A percentile compares a stretch with the other conserved stretches of the same genome.
phyloP scores from a whole-genome alignment of 2,113 vertebrate species.

The Alouatta palliata region DNA sequence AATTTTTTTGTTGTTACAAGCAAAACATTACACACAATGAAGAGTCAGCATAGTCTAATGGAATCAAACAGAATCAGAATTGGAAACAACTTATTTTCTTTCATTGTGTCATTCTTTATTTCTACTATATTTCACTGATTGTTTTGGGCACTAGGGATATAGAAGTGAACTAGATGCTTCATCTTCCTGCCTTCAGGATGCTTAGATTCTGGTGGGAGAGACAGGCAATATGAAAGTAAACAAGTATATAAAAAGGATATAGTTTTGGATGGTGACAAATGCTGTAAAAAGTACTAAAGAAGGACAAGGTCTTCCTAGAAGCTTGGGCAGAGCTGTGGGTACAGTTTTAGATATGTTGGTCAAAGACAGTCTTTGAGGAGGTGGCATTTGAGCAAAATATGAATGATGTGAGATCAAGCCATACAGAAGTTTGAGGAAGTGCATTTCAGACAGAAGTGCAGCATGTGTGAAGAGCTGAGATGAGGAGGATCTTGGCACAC shows the following conservation, averaged over 20 bases:
- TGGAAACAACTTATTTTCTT: neutral
- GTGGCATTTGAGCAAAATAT: no score
- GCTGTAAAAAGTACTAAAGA: neutral
- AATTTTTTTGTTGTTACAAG: neutral
- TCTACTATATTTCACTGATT: neutral
- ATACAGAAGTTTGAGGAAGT: neutral
- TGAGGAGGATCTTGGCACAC: neutral
- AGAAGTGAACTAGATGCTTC: neutral
- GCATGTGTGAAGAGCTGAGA: neutral
- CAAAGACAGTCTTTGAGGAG: neutral
- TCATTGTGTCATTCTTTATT: neutral
- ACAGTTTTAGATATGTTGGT: neutral
- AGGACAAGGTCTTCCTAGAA: neutral
- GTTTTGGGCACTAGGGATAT: neutral
- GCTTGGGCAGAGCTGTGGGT: neutral
- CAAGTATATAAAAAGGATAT: neutral
- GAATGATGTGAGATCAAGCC: neutral
- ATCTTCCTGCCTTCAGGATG: neutral
- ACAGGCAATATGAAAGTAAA: neutral
- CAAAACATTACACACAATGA: neutral
- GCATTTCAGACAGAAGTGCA: neutral
- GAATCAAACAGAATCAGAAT: neutral
- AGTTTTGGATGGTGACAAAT: neutral
- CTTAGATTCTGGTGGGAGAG: neutral
- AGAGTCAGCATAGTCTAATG: no score